These are phyloP conservation scores for Melikaiella ostensackeni DNA, from an alignment of 2,888 invertebrate genomes.

Conservation along the genomic window DNA sequence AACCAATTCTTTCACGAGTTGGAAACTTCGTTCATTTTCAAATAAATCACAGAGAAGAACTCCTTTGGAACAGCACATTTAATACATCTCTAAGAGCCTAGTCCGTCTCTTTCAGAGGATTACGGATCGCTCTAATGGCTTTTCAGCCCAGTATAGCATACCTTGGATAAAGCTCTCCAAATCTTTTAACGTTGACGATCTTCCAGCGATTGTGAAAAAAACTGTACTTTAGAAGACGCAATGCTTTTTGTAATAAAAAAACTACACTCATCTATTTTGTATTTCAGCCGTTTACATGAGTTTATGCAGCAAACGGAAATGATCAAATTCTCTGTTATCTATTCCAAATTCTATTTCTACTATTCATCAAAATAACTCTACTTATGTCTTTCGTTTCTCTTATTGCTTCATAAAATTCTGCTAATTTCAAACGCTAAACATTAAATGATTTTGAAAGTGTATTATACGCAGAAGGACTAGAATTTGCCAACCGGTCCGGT, in stretches of 20 bases:
- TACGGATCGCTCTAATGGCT: conserved; percentile 9
- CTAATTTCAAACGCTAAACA: no score
- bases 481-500: no score
- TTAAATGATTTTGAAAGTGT: no score
- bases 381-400: no score
- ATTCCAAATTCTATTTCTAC: no score
- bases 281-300: not conserved
- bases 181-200: not conserved
- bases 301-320: no score
- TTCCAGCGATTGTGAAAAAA: not conserved
- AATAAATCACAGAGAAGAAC: not conserved
- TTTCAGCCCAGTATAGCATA: not conserved
- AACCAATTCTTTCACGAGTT: not conserved
- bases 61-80: not conserved
- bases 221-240: not conserved
- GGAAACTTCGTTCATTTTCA: not conserved
- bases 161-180: not conserved
- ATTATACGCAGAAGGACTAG: no score
- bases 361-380: no score
- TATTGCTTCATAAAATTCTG: no score
- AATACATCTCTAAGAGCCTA: not conserved
- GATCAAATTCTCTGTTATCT: no score
- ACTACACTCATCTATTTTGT: not conserved
- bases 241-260: not conserved
- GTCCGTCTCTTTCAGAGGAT: not conserved